These are phyloP conservation scores for Cnemophilus loriae DNA, from an alignment of 2,113 vertebrate species.

Conservation along the genomic window DNA sequence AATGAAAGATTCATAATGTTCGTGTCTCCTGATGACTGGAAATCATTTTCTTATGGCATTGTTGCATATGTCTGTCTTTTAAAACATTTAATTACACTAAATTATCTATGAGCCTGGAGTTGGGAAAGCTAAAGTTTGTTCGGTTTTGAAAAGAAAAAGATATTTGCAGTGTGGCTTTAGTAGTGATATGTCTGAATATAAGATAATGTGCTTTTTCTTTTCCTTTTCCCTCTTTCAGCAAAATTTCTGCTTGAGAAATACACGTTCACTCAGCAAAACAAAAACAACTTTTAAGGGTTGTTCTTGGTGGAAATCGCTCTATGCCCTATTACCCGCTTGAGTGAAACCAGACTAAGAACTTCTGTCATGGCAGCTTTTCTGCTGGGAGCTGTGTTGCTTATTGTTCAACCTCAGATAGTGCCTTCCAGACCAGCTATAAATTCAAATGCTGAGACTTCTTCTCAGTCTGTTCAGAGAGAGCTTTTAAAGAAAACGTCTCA, in stretches of 20 bases:
- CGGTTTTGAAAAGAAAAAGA: background rate
- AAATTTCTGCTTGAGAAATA: conserved; percentile 9
- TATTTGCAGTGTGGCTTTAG: background rate
- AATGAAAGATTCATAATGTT: background rate
- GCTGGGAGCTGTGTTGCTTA: conserved; percentile 82
- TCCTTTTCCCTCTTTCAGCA: conserved; percentile 48
- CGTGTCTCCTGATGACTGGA: background rate
- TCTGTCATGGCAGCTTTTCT: conserved; percentile 86
- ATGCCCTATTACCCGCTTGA: conserved; percentile 71
- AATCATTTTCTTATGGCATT: background rate
- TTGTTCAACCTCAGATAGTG: conserved; percentile 76
- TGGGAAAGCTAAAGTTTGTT: background rate
- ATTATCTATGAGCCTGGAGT: background rate
- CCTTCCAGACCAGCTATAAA: conserved; percentile 71
- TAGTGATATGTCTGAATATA: background rate
- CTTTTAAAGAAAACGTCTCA: conserved; percentile 30
- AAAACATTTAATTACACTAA: background rate
- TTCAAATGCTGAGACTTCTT: background rate
- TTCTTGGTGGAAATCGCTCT: conserved; percentile 70
- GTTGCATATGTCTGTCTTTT: background rate
- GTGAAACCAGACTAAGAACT: conserved; percentile 77
- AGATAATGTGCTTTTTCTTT: background rate
- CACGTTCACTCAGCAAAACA: background rate
- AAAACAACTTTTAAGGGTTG: conserved; percentile 43
- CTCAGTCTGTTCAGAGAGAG: conserved; percentile 44